Evolutionary conservation across 2,113 vertebrate genomes (phyloP), one percentile per base, ranked within the genome.

Genomic region (Neodontobutis hainanensis): DNA sequence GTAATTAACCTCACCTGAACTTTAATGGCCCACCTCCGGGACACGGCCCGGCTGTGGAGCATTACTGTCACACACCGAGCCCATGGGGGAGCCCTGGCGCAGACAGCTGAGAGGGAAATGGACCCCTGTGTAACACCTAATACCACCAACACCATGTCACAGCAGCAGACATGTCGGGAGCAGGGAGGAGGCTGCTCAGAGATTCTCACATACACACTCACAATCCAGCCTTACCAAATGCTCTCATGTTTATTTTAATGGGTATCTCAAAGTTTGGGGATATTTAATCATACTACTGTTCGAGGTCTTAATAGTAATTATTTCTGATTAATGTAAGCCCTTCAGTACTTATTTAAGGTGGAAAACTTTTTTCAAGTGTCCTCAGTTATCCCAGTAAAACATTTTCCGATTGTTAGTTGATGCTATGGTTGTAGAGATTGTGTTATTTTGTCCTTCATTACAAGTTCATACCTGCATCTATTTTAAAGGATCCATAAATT

Each of bases 1-100:
- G 84, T 90, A 92, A 93, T 91, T 90, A 93, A 90, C 90, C 90
- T 92, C 90, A 89, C 90, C 90, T 91, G 87, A 90, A 87, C 88
- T 84, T 84, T 91, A 92, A 92, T 89, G 88, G 87, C 84, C 87
- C 86, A 88, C 90, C 85, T 88, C 78, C 61, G 87, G 89, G 90
- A 91, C 84, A 62, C 15, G 83, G 77, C 72, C 63, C 74, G 70
- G 73, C 84, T 81, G 83, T 82, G 81, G 87, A 83, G 81, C 84
- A 88, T 90, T 88, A 88, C 83, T 91, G 87, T 90, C 82, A 84
- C 87, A 89, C 80, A 75, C 73, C 63, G 65, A 79, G 78, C 73
- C 36, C 9, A 68, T 27, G 73, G 71, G 87, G 81, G 73, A 64
- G 73, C 51, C 67, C 72, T 38, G 72, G 75, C 64, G 57, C 85